A percentile compares a stretch with the other conserved stretches of the same genome.
Evolutionary conservation across 1,140 invertebrate species (phyloP).

Genomic region (Aleiodes sp.): DNA sequence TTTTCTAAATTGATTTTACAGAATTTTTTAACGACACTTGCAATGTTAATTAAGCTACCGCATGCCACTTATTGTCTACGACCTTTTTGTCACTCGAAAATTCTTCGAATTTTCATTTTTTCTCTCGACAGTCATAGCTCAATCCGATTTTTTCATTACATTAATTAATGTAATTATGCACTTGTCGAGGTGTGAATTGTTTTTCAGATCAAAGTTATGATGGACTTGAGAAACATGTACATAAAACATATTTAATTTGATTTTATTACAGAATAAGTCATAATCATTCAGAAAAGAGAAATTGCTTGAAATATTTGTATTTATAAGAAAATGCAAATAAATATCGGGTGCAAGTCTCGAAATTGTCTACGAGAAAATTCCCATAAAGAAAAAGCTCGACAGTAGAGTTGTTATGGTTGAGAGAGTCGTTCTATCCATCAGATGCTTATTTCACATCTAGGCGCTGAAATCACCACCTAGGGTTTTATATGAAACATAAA

Average conservation of each 20-base stretch:
- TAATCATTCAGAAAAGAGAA: no score
- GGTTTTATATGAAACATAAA: no score
- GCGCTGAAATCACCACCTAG: no score
- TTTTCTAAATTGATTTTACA: not conserved
- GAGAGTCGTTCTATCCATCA: no score
- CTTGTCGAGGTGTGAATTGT: not conserved
- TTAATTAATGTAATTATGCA: not conserved
- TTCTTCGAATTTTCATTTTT: not conserved
- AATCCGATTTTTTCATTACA: not conserved
- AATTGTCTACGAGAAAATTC: no score
- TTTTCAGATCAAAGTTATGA: not conserved
- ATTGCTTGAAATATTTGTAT: no score
- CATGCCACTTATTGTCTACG: not conserved
- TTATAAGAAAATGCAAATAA: no score
- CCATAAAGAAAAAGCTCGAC: no score
- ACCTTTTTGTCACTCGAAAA: not conserved
- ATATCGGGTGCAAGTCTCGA: no score
- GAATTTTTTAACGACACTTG: not conserved
- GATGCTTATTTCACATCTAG: no score
- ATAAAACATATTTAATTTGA: not conserved
- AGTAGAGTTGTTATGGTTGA: no score
- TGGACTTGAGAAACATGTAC: not conserved
- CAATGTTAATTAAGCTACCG: not conserved
- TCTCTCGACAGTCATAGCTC: not conserved
- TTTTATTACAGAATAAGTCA: no score